These are phyloP conservation scores for Synanthedon tipuliformis DNA, from an alignment of 2,888 invertebrate genomes.

Conservation along the genomic window DNA sequence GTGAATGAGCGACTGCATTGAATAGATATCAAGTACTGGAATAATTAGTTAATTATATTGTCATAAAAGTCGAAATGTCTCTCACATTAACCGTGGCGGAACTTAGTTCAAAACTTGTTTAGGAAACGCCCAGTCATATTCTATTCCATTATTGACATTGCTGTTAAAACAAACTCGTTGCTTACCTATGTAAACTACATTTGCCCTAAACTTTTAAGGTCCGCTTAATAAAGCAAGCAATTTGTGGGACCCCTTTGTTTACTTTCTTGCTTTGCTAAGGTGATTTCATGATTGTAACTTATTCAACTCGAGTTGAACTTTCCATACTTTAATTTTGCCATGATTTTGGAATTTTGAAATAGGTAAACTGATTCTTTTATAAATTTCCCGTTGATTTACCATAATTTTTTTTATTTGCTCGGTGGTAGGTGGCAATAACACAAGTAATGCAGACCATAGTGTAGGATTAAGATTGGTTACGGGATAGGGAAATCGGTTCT, in stretches of 20 bases:
- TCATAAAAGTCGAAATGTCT: no score
- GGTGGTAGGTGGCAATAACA: no score
- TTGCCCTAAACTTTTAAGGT: slow-evolving; percentile 65
- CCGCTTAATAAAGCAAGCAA: slow-evolving; percentile 65
- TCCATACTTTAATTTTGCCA: not conserved
- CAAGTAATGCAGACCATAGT: no score
- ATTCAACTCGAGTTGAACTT: slow-evolving; percentile 38
- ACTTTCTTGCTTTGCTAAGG: slow-evolving; percentile 57
- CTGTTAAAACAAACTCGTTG: slow-evolving; percentile 54
- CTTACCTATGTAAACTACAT: slow-evolving; percentile 61
- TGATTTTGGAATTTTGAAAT: no score
- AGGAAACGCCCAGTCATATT: slow-evolving; percentile 3
- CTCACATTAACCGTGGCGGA: not conserved
- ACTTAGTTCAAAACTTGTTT: not conserved
- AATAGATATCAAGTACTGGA: no score
- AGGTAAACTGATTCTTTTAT: no score
- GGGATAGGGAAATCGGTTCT: no score
- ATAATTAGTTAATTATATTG: no score
- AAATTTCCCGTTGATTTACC: no score
- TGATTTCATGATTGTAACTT: slow-evolving; percentile 69
- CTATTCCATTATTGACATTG: slow-evolving; percentile 41
- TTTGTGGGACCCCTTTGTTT: slow-evolving; percentile 64
- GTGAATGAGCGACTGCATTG: no score
- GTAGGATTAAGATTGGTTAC: no score
- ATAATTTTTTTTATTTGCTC: no score